Conservation (phyloP, 2,113 vertebrate genomes). For the Ceyx margarethae region DNA sequence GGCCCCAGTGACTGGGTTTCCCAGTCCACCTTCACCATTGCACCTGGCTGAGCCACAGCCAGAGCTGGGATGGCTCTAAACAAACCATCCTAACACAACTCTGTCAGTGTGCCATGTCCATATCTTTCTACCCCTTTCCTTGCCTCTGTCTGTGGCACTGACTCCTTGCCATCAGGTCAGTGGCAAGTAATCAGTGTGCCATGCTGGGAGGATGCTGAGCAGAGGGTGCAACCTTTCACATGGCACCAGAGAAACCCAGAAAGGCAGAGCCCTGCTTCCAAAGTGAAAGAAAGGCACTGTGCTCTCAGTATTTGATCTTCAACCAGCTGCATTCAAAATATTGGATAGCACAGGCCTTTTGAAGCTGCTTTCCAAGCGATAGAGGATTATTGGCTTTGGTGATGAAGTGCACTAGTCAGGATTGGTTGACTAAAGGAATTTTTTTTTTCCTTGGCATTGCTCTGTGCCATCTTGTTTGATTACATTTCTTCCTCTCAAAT, state of each 20-base stretch:
- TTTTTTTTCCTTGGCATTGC: conserved; percentile 14
- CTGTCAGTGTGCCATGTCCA: rapidly evolving
- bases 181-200: background rate
- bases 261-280: background rate
- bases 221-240: background rate
- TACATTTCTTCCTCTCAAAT: conserved; percentile 25
- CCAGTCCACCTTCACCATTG: background rate
- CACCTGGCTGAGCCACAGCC: background rate
- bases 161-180: background rate
- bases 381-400: conserved; percentile 1
- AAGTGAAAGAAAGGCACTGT: background rate
- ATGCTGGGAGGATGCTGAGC: background rate
- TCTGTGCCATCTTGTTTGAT: conserved; percentile 46
- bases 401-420: background rate
- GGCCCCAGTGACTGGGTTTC: background rate
- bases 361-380: conserved; percentile 27
- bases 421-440: conserved; percentile 11
- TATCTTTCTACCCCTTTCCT: background rate
- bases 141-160: background rate
- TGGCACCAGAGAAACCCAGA: background rate
- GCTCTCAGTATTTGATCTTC: conserved; percentile 28
- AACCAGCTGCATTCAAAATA: conserved; percentile 19
- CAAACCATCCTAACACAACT: rapidly evolving
- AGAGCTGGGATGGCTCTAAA: background rate
- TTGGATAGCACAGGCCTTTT: conserved; percentile 19